Base-by-base conservation (phyloP, 2,888 invertebrate genomes). In the Dugesia japonica region DNA sequence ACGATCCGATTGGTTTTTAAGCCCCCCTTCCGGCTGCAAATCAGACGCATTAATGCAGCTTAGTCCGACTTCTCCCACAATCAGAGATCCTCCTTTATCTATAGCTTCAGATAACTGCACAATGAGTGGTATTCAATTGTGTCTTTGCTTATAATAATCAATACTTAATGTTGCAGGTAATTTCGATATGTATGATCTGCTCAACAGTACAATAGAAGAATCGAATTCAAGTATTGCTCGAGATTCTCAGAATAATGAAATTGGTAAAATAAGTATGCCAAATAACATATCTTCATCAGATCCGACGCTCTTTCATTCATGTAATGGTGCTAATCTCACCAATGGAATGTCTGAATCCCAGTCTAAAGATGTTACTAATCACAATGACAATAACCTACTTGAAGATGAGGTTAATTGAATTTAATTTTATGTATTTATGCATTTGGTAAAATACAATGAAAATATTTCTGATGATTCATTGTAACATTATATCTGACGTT, bases 1-100 rank as follows among this genome's bases (percentile, higher is more conserved):
- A 80, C 89, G 95, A 81, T 94, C 94, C 78, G 94, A 95, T 87
- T 97, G 95, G 95, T 95, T 94, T 87, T 89, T 92, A 79, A 80
- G 79, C 28, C 80, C 81, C 13, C 78, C 79, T 13, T 28, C 76
- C 20, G 78, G 78, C 23, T 26, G 33, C 28, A 23, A 76, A 27
- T 42, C 77, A n/a, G n/a, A 26, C 1, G 27, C 26, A 20, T 26
- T 77, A 17, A 76, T 77, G 74, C 77, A 77, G 33, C 23, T 77
- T n/a, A 76, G 71, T 56, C 56, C 56, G n/a, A 56, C 56, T 20
- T 56, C 56, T 20, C 56, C 56, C n/a, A n/a, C 23, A n/a, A 23
- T 56, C 20, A 56, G 56, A 23, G 56, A 56, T 23, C 20, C 56
- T n/a, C 56, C 56, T 56, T 23, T 56, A n/a, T 56, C 56, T 4